Evolutionary conservation across 2,113 vertebrate genomes (phyloP), one percentile per base, ranked within the genome.

Genomic region (Tringa solitaria): DNA sequence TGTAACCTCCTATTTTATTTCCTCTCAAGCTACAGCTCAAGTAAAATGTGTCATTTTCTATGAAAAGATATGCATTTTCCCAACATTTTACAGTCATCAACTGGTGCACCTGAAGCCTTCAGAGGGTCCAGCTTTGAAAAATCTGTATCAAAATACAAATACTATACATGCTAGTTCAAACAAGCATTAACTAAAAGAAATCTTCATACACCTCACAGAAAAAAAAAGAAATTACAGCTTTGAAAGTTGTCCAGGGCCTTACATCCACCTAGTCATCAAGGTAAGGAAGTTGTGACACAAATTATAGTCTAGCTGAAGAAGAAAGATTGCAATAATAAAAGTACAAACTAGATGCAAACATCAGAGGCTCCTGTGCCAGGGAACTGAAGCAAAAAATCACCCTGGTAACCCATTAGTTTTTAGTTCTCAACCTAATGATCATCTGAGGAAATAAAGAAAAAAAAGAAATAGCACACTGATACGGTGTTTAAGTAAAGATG

Each of bases 351-450:
- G 37, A 92, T 89, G 72, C 57, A 97, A 97, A 95, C 90, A 93
- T 92, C 77, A 94, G 80, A 92, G 78, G n/a, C 63, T 91, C 61
- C 69, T 74, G 8, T 78, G 30, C 65, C 51, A 97, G 63, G 17
- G 50, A 96, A 97, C 28, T 82, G 37, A 97, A 92, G 68, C 24
- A 94, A 97, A 96, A 30, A 94, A 96, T 97, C 78, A 82, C 96
- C 93, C 93, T 91, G 61, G 96, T 64, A 98, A 98, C 96, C 12
- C 50, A 74, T 59, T 94, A 87, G 95, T 97, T 97, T 95, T 96
- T 96, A 95, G 50, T 93, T 97, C 78, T 92, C 3, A 48, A 85
- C 84, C 70, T 87, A 95, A 81, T 56, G 63, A 93, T 84, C 82
- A 84, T 75, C 59, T 24, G 57, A 93, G 50, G 79, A 97, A 96